Evolutionary conservation across 2,888 invertebrate genomes (phyloP).

Genomic region (Platycheirus rosarum): DNA sequence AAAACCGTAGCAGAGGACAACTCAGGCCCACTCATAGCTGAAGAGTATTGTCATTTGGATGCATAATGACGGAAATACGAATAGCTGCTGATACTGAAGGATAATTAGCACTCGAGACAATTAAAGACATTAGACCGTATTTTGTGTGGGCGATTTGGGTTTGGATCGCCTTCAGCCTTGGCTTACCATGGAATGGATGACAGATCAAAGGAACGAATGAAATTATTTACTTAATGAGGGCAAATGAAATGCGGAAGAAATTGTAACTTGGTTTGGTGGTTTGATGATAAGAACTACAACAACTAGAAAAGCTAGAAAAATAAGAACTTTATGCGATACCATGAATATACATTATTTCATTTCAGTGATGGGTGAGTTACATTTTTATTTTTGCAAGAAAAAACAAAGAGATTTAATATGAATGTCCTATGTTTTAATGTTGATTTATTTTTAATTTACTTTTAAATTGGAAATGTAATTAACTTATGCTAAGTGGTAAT

Average conservation of each 20-base stretch:
- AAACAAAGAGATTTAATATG: too few relatives aligned
- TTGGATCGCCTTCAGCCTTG: slow-evolving; percentile 2
- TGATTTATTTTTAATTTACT: too few relatives aligned
- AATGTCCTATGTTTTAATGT: too few relatives aligned
- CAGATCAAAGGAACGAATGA: slow-evolving; percentile 67
- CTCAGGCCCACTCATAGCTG: slow-evolving; percentile 25
- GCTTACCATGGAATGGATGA: slow-evolving; percentile 59
- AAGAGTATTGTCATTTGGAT: slow-evolving; percentile 67
- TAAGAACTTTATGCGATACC: background rate
- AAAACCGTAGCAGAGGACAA: background rate
- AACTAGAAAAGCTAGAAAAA: background rate
- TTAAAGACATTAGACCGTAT: slow-evolving; percentile 59
- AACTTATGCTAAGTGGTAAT: too few relatives aligned
- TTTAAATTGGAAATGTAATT: too few relatives aligned
- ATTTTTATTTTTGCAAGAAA: too few relatives aligned
- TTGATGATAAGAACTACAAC: slow-evolving; percentile 41
- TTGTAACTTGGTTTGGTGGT: slow-evolving; percentile 28
- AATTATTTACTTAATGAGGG: slow-evolving; percentile 67
- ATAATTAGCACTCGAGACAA: slow-evolving; percentile 72
- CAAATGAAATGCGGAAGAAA: slow-evolving; percentile 54
- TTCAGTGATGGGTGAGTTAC: too few relatives aligned
- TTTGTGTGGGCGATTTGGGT: background rate
- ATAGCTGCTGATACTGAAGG: slow-evolving; percentile 57
- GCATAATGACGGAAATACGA: slow-evolving; percentile 62
- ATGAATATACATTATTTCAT: too few relatives aligned